Conservation (phyloP, 2,888 invertebrate genomes). For the Abrostola tripartita region DNA sequence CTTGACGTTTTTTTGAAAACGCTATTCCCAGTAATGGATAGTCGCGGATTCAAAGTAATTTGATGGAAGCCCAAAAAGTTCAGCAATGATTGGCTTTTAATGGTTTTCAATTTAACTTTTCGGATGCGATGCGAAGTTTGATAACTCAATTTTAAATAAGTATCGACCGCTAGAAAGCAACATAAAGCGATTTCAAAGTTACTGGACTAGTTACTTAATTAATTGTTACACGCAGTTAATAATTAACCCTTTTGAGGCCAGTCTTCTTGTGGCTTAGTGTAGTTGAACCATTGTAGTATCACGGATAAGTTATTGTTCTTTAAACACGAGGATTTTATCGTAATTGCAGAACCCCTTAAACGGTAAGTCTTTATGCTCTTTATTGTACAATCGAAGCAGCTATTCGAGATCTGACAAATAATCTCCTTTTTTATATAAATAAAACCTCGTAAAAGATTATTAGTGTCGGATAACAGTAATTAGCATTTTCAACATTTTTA, state of each 20-base stretch:
- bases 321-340: background rate
- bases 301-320: background rate
- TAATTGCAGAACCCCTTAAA: background rate
- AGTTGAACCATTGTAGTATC: background rate
- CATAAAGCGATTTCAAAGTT: conserved; percentile 31
- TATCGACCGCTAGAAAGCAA: conserved; percentile 47
- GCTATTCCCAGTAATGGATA: conserved; percentile 76
- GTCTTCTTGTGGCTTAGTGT: background rate
- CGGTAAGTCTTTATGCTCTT: background rate
- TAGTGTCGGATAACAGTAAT: too few species aligned
- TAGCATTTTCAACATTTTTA: too few species aligned
- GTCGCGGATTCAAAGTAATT: conserved; percentile 73
- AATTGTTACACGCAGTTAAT: conserved; percentile 14
- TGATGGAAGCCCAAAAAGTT: conserved; percentile 69
- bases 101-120: conserved; percentile 82
- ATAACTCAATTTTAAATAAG: conserved; percentile 72
- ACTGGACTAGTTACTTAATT: conserved; percentile 27
- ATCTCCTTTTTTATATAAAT: too few species aligned
- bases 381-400: too few species aligned
- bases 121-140: conserved; percentile 73
- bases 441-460: too few species aligned
- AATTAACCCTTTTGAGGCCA: background rate
- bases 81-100: conserved; percentile 76
- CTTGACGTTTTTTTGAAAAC: conserved; percentile 81
- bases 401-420: too few species aligned